Conservation (phyloP, 2,797 vertebrate genomes). For the Moxostoma hubbsi region DNA sequence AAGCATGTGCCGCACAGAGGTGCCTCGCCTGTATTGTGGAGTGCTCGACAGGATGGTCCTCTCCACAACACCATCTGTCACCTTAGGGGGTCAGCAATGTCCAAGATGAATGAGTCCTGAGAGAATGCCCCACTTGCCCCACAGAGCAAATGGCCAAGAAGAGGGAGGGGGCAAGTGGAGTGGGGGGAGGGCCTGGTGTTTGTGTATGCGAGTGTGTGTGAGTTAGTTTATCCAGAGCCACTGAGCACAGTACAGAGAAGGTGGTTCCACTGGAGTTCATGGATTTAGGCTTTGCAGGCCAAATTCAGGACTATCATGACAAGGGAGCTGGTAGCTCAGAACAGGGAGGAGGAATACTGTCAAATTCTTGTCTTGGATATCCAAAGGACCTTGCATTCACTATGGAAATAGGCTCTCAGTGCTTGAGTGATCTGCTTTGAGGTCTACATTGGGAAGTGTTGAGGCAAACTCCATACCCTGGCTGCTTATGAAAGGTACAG, state of each 20-base stretch:
- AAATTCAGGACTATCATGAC: slow-evolving; percentile 80
- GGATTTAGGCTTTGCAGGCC: slow-evolving; percentile 81
- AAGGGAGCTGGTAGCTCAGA: slow-evolving; percentile 39
- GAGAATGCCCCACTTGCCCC: slow-evolving; percentile 79
- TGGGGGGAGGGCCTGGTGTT: slow-evolving; percentile 68
- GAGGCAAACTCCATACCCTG: slow-evolving; percentile 36
- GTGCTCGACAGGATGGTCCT: slow-evolving; percentile 38
- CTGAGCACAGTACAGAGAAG: slow-evolving; percentile 67
- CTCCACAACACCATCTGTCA: slow-evolving; percentile 94
- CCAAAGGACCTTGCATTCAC: slow-evolving; percentile 21
- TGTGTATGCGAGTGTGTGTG: slow-evolving; percentile 62
- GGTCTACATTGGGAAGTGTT: slow-evolving; percentile 17
- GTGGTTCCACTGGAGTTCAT: slow-evolving; percentile 44
- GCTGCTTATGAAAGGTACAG: slow-evolving; percentile 75
- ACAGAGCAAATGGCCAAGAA: slow-evolving; percentile 95
- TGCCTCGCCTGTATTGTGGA: slow-evolving; percentile 21
- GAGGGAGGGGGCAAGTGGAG: slow-evolving; percentile 82
- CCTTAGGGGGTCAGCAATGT: slow-evolving; percentile 84
- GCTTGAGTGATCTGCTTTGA: slow-evolving; percentile 12
- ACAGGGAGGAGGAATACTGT: slow-evolving; percentile 22
- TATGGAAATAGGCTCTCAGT: slow-evolving; percentile 57
- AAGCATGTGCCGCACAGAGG: slow-evolving; percentile 38
- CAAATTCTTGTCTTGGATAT: slow-evolving; percentile 32
- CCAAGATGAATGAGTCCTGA: slow-evolving; percentile 95
- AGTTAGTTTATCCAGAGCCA: slow-evolving; percentile 46